Conservation (phyloP, 2,888 invertebrate genomes). For the Plebejus anna region DNA sequence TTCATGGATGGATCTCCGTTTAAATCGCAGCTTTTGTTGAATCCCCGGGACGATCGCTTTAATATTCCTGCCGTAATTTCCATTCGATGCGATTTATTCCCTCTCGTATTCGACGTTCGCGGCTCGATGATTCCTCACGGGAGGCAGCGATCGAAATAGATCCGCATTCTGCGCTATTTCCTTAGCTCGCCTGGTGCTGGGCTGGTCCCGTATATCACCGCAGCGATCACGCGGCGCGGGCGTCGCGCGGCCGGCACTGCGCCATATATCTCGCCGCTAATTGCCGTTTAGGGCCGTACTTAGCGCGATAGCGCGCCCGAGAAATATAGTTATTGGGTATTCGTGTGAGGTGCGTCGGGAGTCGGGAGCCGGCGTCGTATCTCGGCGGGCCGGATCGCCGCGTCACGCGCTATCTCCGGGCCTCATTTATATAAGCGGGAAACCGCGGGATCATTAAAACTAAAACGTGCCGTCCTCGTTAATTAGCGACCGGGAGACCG, state of each 20-base stretch:
- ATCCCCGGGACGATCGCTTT: background rate
- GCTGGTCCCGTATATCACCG: background rate
- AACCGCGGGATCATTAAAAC: slow-evolving; percentile 29
- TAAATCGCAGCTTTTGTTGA: slow-evolving; percentile 11
- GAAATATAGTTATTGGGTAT: slow-evolving; percentile 2
- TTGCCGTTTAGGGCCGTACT: slow-evolving; percentile 11
- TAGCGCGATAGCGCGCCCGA: slow-evolving; percentile 6
- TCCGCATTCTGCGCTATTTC: background rate
- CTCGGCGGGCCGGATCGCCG: slow-evolving; percentile 35
- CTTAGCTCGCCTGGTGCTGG: background rate
- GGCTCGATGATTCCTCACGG: background rate
- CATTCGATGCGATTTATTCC: background rate
- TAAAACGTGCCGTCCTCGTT: slow-evolving; percentile 29
- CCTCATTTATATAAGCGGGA: slow-evolving; percentile 51
- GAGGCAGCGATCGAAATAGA: background rate
- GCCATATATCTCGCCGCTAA: slow-evolving; percentile 3
- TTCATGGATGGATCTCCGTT: background rate
- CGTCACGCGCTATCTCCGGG: slow-evolving; percentile 40
- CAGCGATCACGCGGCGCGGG: background rate
- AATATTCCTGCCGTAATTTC: background rate
- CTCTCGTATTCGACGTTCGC: background rate
- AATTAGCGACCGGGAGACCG: slow-evolving; percentile 24
- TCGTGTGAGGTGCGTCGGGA: slow-evolving; percentile 8
- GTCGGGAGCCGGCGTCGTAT: background rate
- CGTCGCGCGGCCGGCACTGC: background rate